Conservation (phyloP, 2,113 vertebrate genomes). For the Dasyurus viverrinus region DNA sequence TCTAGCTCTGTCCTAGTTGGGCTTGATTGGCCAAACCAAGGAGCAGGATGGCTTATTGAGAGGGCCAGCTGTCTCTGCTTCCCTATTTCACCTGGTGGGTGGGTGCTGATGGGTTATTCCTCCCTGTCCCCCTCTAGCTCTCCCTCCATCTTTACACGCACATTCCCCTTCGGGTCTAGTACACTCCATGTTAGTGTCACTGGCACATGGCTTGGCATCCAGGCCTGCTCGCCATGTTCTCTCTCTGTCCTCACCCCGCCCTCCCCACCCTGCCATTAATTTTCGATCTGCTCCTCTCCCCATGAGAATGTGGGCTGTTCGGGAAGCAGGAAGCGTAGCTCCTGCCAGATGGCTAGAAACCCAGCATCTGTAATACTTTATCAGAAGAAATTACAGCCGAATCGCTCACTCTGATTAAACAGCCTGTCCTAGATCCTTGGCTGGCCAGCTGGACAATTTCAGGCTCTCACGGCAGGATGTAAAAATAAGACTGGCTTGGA, state of each 20-base stretch:
- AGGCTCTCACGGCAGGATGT: conserved; percentile 22
- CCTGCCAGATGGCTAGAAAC: conserved; percentile 80
- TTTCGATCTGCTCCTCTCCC: conserved; percentile 47
- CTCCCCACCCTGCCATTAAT: conserved; percentile 11
- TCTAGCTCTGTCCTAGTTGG: not conserved
- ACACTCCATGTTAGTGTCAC: not conserved
- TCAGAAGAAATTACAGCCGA: conserved; percentile 77
- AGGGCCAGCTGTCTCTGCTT: not conserved
- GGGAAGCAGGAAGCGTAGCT: conserved; percentile 73
- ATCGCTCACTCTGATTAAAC: conserved; percentile 75
- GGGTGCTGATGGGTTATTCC: not conserved
- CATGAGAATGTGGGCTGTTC: not conserved
- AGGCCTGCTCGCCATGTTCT: not conserved
- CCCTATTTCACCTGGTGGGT: not conserved
- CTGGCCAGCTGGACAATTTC: conserved; percentile 77
- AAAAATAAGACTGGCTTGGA: not conserved
- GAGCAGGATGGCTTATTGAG: not conserved
- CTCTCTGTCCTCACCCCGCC: not conserved
- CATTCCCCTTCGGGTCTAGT: not conserved
- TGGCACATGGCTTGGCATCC: not conserved
- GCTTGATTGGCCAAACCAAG: not conserved
- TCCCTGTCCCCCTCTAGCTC: not conserved
- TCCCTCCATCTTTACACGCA: not conserved
- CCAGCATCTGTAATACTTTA: conserved; percentile 79
- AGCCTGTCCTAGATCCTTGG: conserved; percentile 65